phyloP scores from a whole-genome alignment of 2,113 vertebrate species.

The Tachuris rubrigastra region DNA sequence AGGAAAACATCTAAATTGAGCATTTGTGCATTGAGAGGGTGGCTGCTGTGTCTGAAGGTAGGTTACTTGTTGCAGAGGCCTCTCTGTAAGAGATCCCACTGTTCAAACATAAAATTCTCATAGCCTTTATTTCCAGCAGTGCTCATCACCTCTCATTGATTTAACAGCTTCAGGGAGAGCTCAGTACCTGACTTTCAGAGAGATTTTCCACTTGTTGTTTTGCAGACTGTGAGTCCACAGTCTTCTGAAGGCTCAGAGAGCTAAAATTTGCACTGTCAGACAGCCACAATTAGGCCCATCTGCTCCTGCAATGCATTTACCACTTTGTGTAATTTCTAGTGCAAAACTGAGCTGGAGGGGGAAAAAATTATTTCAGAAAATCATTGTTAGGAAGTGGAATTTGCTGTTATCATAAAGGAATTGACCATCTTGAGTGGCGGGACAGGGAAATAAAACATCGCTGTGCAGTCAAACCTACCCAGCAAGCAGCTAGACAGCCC shows the following conservation, averaged over 20 bases:
- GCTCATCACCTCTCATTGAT: background rate
- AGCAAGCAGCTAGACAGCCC: background rate
- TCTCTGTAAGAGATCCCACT: background rate
- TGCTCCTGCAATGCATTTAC: background rate
- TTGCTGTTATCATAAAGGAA: background rate
- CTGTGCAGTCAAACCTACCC: background rate
- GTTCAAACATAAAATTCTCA: background rate
- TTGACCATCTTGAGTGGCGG: background rate
- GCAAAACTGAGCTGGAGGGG: background rate
- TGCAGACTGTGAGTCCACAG: background rate
- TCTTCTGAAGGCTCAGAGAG: background rate
- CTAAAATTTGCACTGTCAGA: background rate
- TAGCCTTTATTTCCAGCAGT: background rate
- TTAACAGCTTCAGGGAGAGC: background rate
- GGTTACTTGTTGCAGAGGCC: background rate
- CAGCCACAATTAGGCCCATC: background rate
- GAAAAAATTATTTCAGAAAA: background rate
- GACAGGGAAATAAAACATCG: background rate
- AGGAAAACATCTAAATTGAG: background rate
- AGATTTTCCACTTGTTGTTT: background rate
- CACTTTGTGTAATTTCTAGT: background rate
- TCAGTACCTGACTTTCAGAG: background rate
- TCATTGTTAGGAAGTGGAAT: background rate
- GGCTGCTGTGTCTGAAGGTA: background rate
- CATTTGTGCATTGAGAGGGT: background rate